A percentile compares a stretch with the other conserved stretches of the same genome.
Evolutionary conservation across 2,113 vertebrate genomes (phyloP).

Genomic region (Python bivittatus): DNA sequence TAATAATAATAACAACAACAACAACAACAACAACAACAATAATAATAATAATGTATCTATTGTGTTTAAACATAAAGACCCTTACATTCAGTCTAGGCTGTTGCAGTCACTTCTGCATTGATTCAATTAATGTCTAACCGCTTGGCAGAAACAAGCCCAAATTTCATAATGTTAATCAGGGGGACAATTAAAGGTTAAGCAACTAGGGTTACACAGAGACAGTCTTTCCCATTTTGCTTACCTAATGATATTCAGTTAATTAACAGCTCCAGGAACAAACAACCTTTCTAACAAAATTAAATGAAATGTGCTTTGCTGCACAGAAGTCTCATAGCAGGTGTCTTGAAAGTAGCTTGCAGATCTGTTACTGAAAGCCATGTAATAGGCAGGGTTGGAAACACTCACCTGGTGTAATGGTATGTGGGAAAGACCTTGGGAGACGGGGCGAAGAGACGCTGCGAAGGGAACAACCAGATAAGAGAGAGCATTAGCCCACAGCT

Average conservation of each 20-base stretch:
- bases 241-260: constrained; percentile 13
- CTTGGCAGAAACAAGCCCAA: neutral
- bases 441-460: no score
- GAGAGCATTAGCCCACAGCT: no score
- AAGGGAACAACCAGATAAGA: no score
- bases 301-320: neutral
- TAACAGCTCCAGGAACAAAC: neutral
- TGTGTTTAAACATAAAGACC: neutral
- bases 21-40: no score
- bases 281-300: neutral
- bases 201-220: constrained; percentile 19
- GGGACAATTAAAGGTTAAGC: constrained; percentile 19
- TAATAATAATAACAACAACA: neutral
- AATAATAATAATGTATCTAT: neutral
- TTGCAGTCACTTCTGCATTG: neutral
- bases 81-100: neutral
- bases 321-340: neutral
- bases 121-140: neutral
- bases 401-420: neutral
- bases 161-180: constrained; percentile 21
- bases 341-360: neutral
- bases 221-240: constrained; percentile 2
- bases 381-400: neutral
- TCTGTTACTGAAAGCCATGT: neutral
- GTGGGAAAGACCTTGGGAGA: no score